These are phyloP conservation scores for Cydia splendana DNA, from an alignment of 1,140 invertebrate genomes.

Conservation along the genomic window DNA sequence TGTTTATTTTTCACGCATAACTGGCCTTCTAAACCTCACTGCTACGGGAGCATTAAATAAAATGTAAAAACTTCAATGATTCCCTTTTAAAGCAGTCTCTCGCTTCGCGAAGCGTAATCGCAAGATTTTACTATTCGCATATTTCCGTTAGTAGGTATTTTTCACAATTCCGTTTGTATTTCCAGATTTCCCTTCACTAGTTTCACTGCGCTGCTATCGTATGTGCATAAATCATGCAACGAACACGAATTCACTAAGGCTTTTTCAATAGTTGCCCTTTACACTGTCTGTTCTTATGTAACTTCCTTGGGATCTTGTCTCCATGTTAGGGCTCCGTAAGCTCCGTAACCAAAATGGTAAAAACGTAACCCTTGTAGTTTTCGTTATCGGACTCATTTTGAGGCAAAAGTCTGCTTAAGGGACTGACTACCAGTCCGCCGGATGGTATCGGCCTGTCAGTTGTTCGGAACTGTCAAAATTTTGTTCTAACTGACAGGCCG, in stretches of 20 bases:
- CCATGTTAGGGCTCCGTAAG: too few relatives aligned
- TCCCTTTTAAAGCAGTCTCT: not conserved
- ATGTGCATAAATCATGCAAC: slow-evolving; percentile 32
- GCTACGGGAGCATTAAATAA: not conserved
- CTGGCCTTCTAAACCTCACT: too few relatives aligned
- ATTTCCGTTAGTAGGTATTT: slow-evolving; percentile 22
- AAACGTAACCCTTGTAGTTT: too few relatives aligned
- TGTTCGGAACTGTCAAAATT: too few relatives aligned
- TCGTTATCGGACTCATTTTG: too few relatives aligned
- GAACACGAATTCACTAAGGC: slow-evolving; percentile 23
- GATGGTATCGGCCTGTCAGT: too few relatives aligned
- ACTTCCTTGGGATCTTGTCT: not conserved
- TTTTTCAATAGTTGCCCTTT: not conserved
- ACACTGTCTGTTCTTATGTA: not conserved
- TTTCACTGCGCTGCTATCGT: slow-evolving; percentile 8
- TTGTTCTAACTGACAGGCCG: too few relatives aligned
- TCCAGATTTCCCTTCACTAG: slow-evolving; percentile 7
- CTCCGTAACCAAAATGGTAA: too few relatives aligned
- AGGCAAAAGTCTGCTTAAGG: too few relatives aligned
- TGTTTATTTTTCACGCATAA: not conserved
- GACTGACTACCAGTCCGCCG: too few relatives aligned
- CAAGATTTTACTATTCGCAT: slow-evolving; percentile 17
- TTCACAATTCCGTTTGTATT: slow-evolving; percentile 11
- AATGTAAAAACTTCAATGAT: not conserved
- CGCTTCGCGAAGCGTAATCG: not conserved